These are phyloP conservation scores for Chionodraco myersi DNA, from an alignment of 2,113 vertebrate genomes.

Conservation along the genomic window DNA sequence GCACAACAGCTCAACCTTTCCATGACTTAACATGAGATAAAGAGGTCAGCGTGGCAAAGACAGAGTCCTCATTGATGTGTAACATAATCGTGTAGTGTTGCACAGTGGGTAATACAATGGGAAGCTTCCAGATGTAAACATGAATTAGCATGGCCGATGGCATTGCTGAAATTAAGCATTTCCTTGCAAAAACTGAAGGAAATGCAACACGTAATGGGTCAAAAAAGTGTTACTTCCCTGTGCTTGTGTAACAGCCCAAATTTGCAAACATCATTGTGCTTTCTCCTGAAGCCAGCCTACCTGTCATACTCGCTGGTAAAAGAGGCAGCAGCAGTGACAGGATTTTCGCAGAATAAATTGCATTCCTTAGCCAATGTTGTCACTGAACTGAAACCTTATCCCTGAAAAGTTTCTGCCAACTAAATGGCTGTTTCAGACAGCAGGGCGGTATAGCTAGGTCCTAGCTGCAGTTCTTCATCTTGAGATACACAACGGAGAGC, in stretches of 20 bases:
- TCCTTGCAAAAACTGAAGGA: slow-evolving; percentile 11
- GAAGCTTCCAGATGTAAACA: slow-evolving; percentile 41
- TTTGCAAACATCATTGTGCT: neutral
- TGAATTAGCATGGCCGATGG: slow-evolving; percentile 20
- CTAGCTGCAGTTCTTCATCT: neutral
- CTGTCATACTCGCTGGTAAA: slow-evolving; percentile 9
- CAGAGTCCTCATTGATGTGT: slow-evolving; percentile 39
- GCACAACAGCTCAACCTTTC: slow-evolving; percentile 22
- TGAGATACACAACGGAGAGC: neutral
- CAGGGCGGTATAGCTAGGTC: neutral
- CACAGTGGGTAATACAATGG: slow-evolving; percentile 37
- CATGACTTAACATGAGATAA: slow-evolving; percentile 23
- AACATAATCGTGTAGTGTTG: slow-evolving; percentile 23
- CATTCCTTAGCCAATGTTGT: slow-evolving; percentile 2
- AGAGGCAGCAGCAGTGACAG: slow-evolving; percentile 20
- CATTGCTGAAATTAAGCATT: slow-evolving; percentile 31
- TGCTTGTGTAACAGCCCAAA: neutral
- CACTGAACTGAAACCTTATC: slow-evolving; percentile 24
- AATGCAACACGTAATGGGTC: neutral
- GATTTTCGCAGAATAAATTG: slow-evolving; percentile 15
- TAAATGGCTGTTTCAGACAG: slow-evolving; percentile 13
- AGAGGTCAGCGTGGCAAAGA: slow-evolving; percentile 47
- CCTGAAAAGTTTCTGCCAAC: neutral
- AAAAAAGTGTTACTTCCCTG: neutral
- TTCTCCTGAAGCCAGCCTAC: neutral